Evolutionary conservation across 2,797 vertebrate genomes (phyloP).

Genomic region (Eurystomus glaucurus): DNA sequence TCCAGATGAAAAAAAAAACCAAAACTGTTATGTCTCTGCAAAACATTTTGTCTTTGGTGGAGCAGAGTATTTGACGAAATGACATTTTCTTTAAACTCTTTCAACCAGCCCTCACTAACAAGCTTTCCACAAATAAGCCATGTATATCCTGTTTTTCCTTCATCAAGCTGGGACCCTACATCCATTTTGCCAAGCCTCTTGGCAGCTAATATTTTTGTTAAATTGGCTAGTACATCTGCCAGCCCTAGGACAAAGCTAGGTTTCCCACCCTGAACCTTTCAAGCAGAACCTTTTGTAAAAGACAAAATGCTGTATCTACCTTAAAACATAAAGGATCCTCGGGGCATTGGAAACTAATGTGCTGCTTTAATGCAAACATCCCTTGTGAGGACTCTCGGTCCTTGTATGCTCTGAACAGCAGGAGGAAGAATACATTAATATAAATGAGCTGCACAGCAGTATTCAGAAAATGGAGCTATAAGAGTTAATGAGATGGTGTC

Average conservation of each 20-base stretch:
- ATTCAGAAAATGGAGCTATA: constrained; percentile 45
- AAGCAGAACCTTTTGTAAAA: constrained; percentile 74
- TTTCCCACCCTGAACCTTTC: constrained; percentile 70
- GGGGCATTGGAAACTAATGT: constrained; percentile 69
- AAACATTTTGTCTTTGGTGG: constrained; percentile 17
- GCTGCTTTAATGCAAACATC: constrained; percentile 75
- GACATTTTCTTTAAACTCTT: constrained; percentile 14
- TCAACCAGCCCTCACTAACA: constrained; percentile 11
- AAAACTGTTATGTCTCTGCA: not conserved
- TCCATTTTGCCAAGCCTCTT: constrained; percentile 34
- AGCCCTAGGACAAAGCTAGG: constrained; percentile 53
- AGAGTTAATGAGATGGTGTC: constrained; percentile 76
- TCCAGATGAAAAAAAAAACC: constrained; percentile 10
- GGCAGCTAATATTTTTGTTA: constrained; percentile 65
- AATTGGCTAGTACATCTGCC: constrained; percentile 72
- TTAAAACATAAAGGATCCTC: constrained; percentile 76
- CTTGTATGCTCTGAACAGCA: constrained; percentile 70
- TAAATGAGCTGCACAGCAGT: constrained; percentile 60
- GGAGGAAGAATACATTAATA: constrained; percentile 78
- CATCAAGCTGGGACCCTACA: constrained; percentile 27
- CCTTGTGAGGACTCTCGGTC: constrained; percentile 53
- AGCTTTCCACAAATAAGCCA: constrained; percentile 36
- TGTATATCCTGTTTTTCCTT: not conserved
- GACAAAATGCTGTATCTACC: constrained; percentile 71
- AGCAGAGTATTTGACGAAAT: not conserved